Evolutionary conservation across 2,888 invertebrate species (phyloP), one percentile per base, ranked within the genome.

Genomic region (Lasioglossum calceatum): DNA sequence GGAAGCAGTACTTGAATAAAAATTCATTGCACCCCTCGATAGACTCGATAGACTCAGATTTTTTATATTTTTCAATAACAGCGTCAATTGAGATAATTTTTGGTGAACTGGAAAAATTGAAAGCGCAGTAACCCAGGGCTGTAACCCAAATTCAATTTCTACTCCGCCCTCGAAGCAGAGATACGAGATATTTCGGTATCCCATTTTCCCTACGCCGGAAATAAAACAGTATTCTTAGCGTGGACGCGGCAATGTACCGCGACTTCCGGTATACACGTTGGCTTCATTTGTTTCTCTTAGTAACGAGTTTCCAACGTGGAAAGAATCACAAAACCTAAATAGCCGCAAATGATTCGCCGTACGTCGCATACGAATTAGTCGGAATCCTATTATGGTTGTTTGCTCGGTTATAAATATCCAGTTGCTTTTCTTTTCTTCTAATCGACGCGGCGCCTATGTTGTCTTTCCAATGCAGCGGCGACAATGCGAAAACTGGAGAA

Each of bases 251-350:
- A 85, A 77, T 80, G 86, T 81, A 83, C 73, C 78, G 74, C 44
- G 75, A 75, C 81, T 90, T 90, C 90, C 90, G 91, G 84, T 80
- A 84, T 79, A 76, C 70, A 39, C 75, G 78, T 78, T 64, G 86
- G 79, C 36, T 88, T 91, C 87, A 85, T 91, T 91, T 91, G 86
- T 91, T 89, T 89, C 87, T 85, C 77, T 91, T 86, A 74, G 75
- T 75, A 79, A 79, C 79, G 84, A 83, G 85, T 61, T 58, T 32
- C 79, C 42, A 79, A 67, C 86, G 81, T 80, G 86, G 76, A 72
- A 54, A 79, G 89, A 90, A 89, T 90, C 80, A 85, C 81, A 76
- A 75, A 90, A 82, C 80, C 70, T 70, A 88, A 81, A 85, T 84
- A 86, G 84, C 80, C 77, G 47, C 77, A 42, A 81, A 81, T 71